Base-by-base conservation (phyloP, 1,140 invertebrate genomes). In the Drosophila miranda region DNA sequence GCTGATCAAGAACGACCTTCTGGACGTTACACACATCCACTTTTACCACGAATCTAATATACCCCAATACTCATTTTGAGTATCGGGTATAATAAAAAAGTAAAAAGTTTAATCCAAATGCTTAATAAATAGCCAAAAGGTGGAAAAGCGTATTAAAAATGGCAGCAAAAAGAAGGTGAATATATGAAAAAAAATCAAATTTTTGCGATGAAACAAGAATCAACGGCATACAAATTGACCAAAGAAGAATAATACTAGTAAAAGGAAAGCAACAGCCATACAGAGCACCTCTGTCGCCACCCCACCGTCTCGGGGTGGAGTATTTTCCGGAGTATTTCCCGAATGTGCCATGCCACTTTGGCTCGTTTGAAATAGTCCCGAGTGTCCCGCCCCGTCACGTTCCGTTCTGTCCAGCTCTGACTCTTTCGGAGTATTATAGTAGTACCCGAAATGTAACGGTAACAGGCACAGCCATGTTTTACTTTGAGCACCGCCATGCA, bases 361-460 rank as follows among this genome's bases (percentile, higher is more conserved):
- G 45, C 53, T 38, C 63, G n/a, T 16, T 49, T 56, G 63, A 62
- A 49, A 62, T 48, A 56, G 64, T 68, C 62, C 64, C 44, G 50
- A 9, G 30, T 30, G 30, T 30, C 30, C 30, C 28, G 7, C 8
- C 28, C 26, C 4, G 23, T 19, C 23, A 6, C 26, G 26, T 26
- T 0, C 28, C 28, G 28, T 28, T 19, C 19, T 19, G 19, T 19
- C 2, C 8, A 6, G 13, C n/a, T 34, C 6, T 21, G 1, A 57
- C 59, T 45, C 62, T 9, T 21, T 49, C 49, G 62, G 64, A 48
- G 64, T 48, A 56, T 63, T 68, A 51, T 52, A 34, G 64, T 48
- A 56, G 66, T 69, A 63, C 64, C 66, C 44, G 51, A 38, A 69
- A 68, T 69, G 63, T 69, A 69, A 69, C 66, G 62, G 62, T 68